These are phyloP conservation scores for Zophobas morio DNA, from an alignment of 1,140 invertebrate genomes.

Conservation along the genomic window DNA sequence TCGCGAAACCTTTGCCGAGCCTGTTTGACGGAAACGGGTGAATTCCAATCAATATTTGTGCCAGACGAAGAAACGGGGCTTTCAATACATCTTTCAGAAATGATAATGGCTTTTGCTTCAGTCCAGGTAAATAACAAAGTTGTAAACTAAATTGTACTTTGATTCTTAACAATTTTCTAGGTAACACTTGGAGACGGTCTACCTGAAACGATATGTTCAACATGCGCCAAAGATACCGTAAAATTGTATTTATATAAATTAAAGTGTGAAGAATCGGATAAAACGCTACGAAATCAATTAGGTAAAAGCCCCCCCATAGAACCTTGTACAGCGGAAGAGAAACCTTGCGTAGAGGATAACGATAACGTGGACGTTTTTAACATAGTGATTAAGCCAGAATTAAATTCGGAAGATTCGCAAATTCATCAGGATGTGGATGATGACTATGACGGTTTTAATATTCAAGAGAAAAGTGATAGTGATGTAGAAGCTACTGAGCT, in stretches of 20 bases:
- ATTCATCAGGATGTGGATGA: slow-evolving; percentile 5
- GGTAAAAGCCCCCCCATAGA: slow-evolving; percentile 59
- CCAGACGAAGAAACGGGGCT: slow-evolving; percentile 55
- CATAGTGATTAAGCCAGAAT: slow-evolving; percentile 54
- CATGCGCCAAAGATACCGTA: slow-evolving; percentile 75
- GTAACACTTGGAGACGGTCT: slow-evolving; percentile 75
- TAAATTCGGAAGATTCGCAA: slow-evolving; percentile 41
- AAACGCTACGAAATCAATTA: slow-evolving; percentile 70
- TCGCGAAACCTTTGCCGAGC: slow-evolving; percentile 60
- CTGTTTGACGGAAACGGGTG: slow-evolving; percentile 62
- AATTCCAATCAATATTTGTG: slow-evolving; percentile 64
- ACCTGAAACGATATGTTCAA: slow-evolving; percentile 74
- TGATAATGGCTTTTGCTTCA: slow-evolving; percentile 72
- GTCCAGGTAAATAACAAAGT: slow-evolving; percentile 67
- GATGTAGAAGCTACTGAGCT: slow-evolving; percentile 10
- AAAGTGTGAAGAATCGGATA: slow-evolving; percentile 76
- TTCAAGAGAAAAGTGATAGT: slow-evolving; percentile 29
- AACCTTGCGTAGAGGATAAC: neutral
- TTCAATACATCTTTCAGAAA: slow-evolving; percentile 67
- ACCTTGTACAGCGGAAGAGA: slow-evolving; percentile 22
- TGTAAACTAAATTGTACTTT: no score
- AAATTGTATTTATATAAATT: slow-evolving; percentile 76
- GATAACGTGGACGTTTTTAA: neutral
- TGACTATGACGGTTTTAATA: slow-evolving; percentile 23
- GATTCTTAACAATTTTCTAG: slow-evolving; percentile 60